Conservation (phyloP, 2,888 invertebrate genomes). For the Drosophila nr. fundita region DNA sequence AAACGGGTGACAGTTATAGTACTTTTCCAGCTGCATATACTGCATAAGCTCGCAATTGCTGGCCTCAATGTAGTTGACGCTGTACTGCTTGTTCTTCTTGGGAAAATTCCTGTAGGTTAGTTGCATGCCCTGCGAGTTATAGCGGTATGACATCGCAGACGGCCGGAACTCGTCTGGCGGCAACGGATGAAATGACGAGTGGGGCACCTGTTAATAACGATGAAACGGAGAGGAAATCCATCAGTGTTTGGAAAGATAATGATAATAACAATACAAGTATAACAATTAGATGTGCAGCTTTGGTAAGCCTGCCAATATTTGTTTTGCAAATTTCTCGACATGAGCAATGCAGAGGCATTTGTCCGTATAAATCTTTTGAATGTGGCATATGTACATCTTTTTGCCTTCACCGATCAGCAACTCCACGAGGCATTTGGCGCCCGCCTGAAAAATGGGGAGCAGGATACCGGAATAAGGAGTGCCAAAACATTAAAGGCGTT, state of each 20-base stretch:
- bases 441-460: constrained; percentile 87
- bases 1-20: constrained; percentile 21
- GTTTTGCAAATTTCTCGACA: constrained; percentile 93
- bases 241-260: background rate
- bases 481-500: constrained; percentile 9
- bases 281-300: background rate
- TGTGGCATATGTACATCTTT: constrained; percentile 88
- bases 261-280: no score
- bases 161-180: constrained; percentile 88
- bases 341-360: constrained; percentile 90
- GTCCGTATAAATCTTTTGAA: constrained; percentile 91
- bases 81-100: constrained; percentile 54
- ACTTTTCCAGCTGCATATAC: constrained; percentile 31
- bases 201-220: constrained; percentile 85
- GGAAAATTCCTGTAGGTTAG: constrained; percentile 39
- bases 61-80: constrained; percentile 53
- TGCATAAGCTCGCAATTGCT: constrained; percentile 40
- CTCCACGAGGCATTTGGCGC: constrained; percentile 91
- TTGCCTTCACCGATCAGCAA: constrained; percentile 85
- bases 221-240: background rate
- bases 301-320: constrained; percentile 85
- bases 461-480: constrained; percentile 28
- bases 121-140: constrained; percentile 73
- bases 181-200: constrained; percentile 88
- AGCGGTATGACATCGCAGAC: constrained; percentile 88